A percentile compares a stretch with the other conserved stretches of the same genome.
phyloP scores from a whole-genome alignment of 2,888 invertebrate genomes.

The Drosophila recens region DNA sequence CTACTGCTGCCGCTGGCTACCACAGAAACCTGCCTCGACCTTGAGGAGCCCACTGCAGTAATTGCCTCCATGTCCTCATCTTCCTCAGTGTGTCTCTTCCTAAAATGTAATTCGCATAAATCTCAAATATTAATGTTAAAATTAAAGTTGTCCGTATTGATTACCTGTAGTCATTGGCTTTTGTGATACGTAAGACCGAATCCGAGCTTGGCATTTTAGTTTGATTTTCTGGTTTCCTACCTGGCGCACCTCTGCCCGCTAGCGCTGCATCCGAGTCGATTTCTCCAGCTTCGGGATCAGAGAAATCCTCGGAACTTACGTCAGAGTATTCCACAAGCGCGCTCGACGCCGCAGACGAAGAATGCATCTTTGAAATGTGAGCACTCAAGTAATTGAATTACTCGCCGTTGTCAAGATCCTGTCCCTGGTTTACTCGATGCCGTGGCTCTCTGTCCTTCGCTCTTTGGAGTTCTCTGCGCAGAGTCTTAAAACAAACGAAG shows the following conservation, averaged over 20 bases:
- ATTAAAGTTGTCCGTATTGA: not conserved
- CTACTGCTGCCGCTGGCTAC: slow-evolving; percentile 54
- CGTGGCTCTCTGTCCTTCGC: slow-evolving; percentile 18
- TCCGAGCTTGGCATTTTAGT: slow-evolving; percentile 53
- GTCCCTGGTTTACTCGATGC: slow-evolving; percentile 14
- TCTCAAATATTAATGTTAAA: not conserved
- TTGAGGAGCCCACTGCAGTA: slow-evolving; percentile 29
- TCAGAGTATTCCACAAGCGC: slow-evolving; percentile 92
- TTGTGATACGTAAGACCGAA: slow-evolving; percentile 47
- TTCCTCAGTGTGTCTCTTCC: slow-evolving; percentile 77
- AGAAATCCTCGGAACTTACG: slow-evolving; percentile 95
- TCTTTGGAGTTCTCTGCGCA: slow-evolving; percentile 27
- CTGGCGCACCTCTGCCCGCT: slow-evolving; percentile 27
- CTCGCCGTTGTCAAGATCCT: slow-evolving; percentile 9
- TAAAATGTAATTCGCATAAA: slow-evolving; percentile 27
- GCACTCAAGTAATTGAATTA: not conserved
- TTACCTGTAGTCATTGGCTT: slow-evolving; percentile 76
- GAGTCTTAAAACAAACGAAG: slow-evolving; percentile 39
- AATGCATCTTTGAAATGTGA: slow-evolving; percentile 62
- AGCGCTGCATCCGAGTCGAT: slow-evolving; percentile 87
- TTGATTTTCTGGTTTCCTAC: slow-evolving; percentile 55
- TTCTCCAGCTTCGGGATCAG: slow-evolving; percentile 95
- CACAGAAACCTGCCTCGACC: slow-evolving; percentile 56
- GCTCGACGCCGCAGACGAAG: slow-evolving; percentile 64
- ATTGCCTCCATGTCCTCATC: slow-evolving; percentile 51